Base-by-base conservation (phyloP, 2,888 invertebrate species). In the Dicyrtoma fusca region DNA sequence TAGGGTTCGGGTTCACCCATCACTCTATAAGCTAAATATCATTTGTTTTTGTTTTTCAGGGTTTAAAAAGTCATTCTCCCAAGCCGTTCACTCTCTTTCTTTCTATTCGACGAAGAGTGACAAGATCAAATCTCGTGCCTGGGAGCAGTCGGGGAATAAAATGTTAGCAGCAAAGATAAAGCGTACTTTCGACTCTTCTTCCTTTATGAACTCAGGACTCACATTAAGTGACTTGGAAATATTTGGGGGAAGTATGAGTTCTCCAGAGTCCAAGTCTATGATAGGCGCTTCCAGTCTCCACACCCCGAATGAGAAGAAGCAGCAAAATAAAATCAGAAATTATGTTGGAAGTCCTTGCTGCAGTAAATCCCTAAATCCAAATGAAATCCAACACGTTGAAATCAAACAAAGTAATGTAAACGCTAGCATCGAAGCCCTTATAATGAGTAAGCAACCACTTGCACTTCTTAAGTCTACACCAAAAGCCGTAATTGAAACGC, bases 101-200 rank as follows among this genome's bases (percentile, higher is more conserved):
- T 71, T 71, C 26, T 71, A 71, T 42, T 71, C 71, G 1, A 64
- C 63, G 1, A 64, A 55, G 17, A 63, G 63, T n/a, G 64, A 64
- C 10, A 23, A 53, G 1, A 55, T 64, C 45, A 76, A 73, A 23
- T 73, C 76, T 1, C 51, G 74, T 17, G 76, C 76, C 0, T 77
- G 79, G 77, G 77, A 76, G 57, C 74, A 76, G 21, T 76, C 77
- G 6, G 79, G 76, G 47, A 70, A 69, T 13, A 75, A 77, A 61
- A 63, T 79, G 66, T 74, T 77, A 73, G 77, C 77, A 61, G 79
- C 77, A 11, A 74, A 74, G 69, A 75, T 79, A 51, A 77, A 76
- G 34, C 76, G 77, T 17, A 72, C 75, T 4, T 74, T 79, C 1
- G 79, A 79, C 34, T 61, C 55, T 53, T 64, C 71, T 17, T 71